Evolutionary conservation across 2,113 vertebrate genomes (phyloP), one percentile per base, ranked within the genome.

Genomic region (Suncus etruscus): DNA sequence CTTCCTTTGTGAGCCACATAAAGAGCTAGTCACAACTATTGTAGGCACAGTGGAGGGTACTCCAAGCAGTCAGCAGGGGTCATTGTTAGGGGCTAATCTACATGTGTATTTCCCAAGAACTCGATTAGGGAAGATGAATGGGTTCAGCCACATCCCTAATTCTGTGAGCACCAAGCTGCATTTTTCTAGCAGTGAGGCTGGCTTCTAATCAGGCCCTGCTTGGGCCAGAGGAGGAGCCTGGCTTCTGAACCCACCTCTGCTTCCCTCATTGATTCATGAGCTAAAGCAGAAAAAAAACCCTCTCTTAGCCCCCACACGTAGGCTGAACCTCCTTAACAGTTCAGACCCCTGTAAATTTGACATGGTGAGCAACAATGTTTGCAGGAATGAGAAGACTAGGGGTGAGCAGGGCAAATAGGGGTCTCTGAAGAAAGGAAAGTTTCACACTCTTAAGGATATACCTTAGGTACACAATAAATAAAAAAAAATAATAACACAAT

Each of bases 71-170:
- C 97, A 97, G 97, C 97, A 88, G 90, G 97, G 96, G 96, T 94
- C 95, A 97, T 98, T 98, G 98, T 98, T 91, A 78, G 82, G 77
- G 95, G 92, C 95, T 97, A 97, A 98, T 97, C 96, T 97, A 97
- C 97, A 96, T 97, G 97, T 96, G 96, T 97, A 92, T 97, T 98
- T 98, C 97, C 96, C 94, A 97, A 97, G 96, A 97, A 97, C 95
- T 96, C 97, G 25, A 96, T 97, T 97, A 97, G 95, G 48, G 93
- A 77, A 81, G 81, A 92, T 97, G 97, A 98, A 98, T 97, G 96
- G 96, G 74, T 87, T 90, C 85, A 70, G 94, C 96, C 88, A 96
- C 92, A 94, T 96, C 89, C 95, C 97, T 97, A 97, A 98, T 97
- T 97, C 96, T 97, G 95, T 94, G 88, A 66, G 39, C 5, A 39